These are phyloP conservation scores for Papilio glaucus DNA, from an alignment of 1,140 invertebrate species.

Conservation along the genomic window DNA sequence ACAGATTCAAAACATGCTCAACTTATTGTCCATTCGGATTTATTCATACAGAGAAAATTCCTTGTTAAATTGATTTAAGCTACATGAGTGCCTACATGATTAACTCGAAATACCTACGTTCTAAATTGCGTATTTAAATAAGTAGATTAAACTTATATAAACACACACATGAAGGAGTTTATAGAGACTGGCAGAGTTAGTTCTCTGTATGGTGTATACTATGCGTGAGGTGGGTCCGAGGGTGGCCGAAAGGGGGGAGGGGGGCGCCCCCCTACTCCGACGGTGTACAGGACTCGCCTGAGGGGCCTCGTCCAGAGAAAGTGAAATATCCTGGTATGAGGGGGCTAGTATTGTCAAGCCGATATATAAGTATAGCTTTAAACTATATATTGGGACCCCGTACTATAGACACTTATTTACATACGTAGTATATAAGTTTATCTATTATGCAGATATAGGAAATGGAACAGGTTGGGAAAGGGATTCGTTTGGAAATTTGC, in stretches of 20 bases:
- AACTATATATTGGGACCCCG: slow-evolving; percentile 75
- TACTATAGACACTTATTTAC: slow-evolving; percentile 76
- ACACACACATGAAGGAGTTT: slow-evolving; percentile 72
- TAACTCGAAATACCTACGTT: slow-evolving; percentile 54
- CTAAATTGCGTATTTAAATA: slow-evolving; percentile 81
- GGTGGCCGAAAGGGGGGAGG: slow-evolving; percentile 46
- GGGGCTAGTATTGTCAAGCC: slow-evolving; percentile 81
- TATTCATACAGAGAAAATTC: slow-evolving; percentile 63
- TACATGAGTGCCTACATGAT: slow-evolving; percentile 51
- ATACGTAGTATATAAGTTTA: slow-evolving; percentile 76
- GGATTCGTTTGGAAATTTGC: slow-evolving; percentile 63
- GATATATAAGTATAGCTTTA: slow-evolving; percentile 80
- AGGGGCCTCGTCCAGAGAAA: slow-evolving; percentile 80
- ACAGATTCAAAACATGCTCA: neutral
- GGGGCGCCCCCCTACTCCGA: slow-evolving; percentile 51
- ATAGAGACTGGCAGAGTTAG: slow-evolving; percentile 78
- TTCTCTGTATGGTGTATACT: slow-evolving; percentile 79
- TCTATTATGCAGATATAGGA: slow-evolving; percentile 79
- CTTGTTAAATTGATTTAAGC: slow-evolving; percentile 69
- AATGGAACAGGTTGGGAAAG: slow-evolving; percentile 68
- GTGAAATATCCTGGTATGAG: slow-evolving; percentile 80
- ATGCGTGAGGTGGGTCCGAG: slow-evolving; percentile 69
- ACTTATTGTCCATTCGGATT: slow-evolving; percentile 51
- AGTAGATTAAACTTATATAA: slow-evolving; percentile 68
- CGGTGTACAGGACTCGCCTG: slow-evolving; percentile 65